Conservation (phyloP, 1,140 invertebrate genomes). For the Nymphalis io region DNA sequence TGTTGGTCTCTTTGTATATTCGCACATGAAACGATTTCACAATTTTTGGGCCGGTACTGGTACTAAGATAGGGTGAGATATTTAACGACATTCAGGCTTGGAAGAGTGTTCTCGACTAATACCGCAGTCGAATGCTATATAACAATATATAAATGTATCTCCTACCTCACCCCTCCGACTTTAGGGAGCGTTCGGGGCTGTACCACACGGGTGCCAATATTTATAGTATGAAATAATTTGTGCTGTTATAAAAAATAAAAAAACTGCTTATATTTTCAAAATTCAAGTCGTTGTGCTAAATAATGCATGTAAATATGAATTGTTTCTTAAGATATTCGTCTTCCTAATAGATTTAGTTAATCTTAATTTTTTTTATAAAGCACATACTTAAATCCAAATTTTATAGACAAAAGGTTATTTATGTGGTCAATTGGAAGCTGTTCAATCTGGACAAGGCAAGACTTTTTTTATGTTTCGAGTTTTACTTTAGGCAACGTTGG, state of each 20-base stretch:
- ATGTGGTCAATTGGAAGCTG: no score
- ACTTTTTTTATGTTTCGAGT: no score
- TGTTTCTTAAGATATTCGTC: no score
- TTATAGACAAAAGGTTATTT: no score
- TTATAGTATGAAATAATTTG: background rate
- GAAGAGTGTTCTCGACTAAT: slow-evolving; percentile 56
- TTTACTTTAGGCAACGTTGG: no score
- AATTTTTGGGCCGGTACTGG: slow-evolving; percentile 46
- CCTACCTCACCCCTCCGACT: slow-evolving; percentile 55
- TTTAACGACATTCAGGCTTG: slow-evolving; percentile 73
- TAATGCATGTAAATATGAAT: no score
- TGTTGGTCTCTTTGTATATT: slow-evolving; percentile 58
- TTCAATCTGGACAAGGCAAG: no score
- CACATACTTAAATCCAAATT: no score
- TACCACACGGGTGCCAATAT: slow-evolving; percentile 46
- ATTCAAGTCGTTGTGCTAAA: no score
- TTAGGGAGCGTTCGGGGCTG: slow-evolving; percentile 41
- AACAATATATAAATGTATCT: slow-evolving; percentile 47
- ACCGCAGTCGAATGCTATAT: slow-evolving; percentile 58
- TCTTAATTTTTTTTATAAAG: no score
- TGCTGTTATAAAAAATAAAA: background rate
- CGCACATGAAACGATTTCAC: slow-evolving; percentile 59
- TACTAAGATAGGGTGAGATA: slow-evolving; percentile 42
- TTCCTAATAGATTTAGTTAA: no score
- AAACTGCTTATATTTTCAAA: no score